Conservation (phyloP, 1,140 invertebrate genomes). For the Zaprionus inermis region DNA sequence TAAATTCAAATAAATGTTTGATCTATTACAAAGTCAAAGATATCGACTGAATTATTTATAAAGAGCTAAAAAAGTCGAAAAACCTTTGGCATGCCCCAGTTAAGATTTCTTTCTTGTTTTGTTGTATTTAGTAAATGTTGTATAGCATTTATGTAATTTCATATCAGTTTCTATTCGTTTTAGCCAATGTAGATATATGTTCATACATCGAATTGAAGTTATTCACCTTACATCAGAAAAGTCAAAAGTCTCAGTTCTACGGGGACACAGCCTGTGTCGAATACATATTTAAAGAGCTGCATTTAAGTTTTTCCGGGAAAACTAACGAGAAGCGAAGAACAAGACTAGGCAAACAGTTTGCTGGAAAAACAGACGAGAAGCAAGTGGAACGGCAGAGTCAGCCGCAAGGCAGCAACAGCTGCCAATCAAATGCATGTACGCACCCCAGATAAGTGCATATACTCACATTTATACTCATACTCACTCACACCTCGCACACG, state of each 20-base stretch:
- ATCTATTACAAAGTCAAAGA: not conserved
- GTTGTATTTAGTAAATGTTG: not conserved
- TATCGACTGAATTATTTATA: too few species aligned
- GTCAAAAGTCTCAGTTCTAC: not conserved
- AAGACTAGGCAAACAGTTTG: slow-evolving; percentile 32
- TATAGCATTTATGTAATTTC: too few species aligned
- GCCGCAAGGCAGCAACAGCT: slow-evolving; percentile 31
- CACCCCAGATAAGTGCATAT: slow-evolving; percentile 7
- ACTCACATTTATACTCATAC: not conserved
- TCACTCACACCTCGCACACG: slow-evolving; percentile 3
- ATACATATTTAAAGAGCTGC: slow-evolving; percentile 21
- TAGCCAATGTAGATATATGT: not conserved
- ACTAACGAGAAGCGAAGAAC: slow-evolving; percentile 16
- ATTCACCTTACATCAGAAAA: not conserved
- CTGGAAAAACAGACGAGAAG: not conserved
- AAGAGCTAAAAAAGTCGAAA: too few species aligned
- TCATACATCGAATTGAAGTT: not conserved
- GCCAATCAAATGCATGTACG: slow-evolving; percentile 48
- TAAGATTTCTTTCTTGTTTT: not conserved
- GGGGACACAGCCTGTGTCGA: slow-evolving; percentile 6
- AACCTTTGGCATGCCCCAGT: too few species aligned
- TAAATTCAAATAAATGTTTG: not conserved
- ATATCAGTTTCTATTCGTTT: too few species aligned
- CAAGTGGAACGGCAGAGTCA: slow-evolving; percentile 27
- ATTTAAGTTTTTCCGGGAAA: slow-evolving; percentile 26